phyloP scores from a whole-genome alignment of 2,113 vertebrate genomes.

The Solea solea region DNA sequence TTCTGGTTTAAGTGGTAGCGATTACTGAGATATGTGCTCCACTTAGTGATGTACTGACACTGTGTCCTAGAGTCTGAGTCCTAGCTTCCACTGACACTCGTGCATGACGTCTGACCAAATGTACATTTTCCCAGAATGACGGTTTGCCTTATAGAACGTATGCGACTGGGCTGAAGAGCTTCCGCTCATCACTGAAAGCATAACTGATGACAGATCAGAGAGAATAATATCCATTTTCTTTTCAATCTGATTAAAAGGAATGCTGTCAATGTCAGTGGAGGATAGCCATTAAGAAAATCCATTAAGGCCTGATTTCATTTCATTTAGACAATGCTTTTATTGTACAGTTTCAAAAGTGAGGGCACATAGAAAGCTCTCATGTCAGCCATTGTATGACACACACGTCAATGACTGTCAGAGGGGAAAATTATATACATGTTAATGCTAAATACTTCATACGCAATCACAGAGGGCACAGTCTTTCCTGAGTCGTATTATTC shows the following conservation, averaged over 20 bases:
- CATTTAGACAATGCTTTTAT: conserved; percentile 51
- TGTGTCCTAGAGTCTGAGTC: conserved; percentile 2
- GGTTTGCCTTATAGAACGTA: neutral
- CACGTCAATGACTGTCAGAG: conserved; percentile 24
- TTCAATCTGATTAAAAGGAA: conserved; percentile 43
- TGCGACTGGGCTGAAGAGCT: conserved; percentile 9
- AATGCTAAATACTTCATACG: conserved; percentile 33
- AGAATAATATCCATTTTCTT: conserved; percentile 29
- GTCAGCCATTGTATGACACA: conserved; percentile 19
- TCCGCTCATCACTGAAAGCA: conserved; percentile 4
- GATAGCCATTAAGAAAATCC: conserved; percentile 45
- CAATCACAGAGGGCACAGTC: conserved; percentile 17
- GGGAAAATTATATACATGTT: conserved; percentile 8
- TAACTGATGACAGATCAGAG: conserved; percentile 10
- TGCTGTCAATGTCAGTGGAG: conserved; percentile 29
- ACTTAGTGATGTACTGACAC: conserved; percentile 37
- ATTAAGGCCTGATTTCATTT: conserved; percentile 51
- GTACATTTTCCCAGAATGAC: neutral
- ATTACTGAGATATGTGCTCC: conserved; percentile 50
- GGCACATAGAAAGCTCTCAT: conserved; percentile 34
- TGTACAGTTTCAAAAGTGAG: conserved; percentile 22
- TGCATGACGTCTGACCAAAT: conserved; percentile 10
- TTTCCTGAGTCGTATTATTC: conserved; percentile 30
- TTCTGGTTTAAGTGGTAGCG: conserved; percentile 29
- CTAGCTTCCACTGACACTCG: neutral